Evolutionary conservation across 2,888 invertebrate genomes (phyloP).

Genomic region (Plusia festucae): DNA sequence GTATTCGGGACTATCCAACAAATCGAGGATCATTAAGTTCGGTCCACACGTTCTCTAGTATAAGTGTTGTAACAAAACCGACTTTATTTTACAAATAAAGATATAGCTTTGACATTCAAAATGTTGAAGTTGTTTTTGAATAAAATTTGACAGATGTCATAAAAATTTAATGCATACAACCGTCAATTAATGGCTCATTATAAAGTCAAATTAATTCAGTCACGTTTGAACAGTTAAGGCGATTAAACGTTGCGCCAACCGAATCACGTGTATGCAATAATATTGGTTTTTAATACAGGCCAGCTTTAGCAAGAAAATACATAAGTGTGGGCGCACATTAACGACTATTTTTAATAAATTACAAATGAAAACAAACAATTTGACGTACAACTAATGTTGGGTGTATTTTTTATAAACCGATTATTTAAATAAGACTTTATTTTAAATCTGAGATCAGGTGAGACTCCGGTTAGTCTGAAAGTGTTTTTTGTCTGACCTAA

Average conservation of each 20-base stretch:
- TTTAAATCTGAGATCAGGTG: background rate
- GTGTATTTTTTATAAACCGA: background rate
- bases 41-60: too few species aligned
- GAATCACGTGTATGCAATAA: slow-evolving; percentile 38
- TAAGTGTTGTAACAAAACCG: too few species aligned
- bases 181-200: slow-evolving; percentile 17
- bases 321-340: slow-evolving; percentile 11
- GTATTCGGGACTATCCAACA: too few species aligned
- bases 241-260: slow-evolving; percentile 36
- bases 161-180: background rate
- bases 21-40: too few species aligned
- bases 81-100: too few species aligned
- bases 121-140: background rate
- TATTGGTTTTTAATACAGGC: slow-evolving; percentile 20
- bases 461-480: background rate
- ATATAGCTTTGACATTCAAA: background rate
- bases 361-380: background rate
- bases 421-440: background rate
- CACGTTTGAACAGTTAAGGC: slow-evolving; percentile 40
- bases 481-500: background rate
- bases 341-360: slow-evolving; percentile 9
- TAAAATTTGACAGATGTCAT: background rate
- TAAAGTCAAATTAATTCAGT: slow-evolving; percentile 31
- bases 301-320: slow-evolving; percentile 22
- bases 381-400: background rate